Evolutionary conservation across 2,888 invertebrate genomes (phyloP).

Genomic region (Dolichomitus sp.): DNA sequence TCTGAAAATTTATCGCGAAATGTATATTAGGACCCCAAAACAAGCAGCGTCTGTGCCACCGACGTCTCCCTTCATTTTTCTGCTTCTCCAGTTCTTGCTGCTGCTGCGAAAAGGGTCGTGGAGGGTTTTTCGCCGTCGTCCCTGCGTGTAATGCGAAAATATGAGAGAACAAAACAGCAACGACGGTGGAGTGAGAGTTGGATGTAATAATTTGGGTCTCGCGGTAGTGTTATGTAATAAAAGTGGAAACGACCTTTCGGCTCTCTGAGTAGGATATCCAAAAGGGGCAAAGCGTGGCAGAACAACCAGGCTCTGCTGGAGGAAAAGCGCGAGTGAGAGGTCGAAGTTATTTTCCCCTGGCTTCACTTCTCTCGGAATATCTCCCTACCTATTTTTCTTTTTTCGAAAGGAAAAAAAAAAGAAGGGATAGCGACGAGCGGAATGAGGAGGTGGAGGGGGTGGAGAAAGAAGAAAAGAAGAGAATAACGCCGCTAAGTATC

Average conservation of each 20-base stretch:
- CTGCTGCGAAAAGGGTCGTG: conserved; percentile 10
- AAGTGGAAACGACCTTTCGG: conserved; percentile 45
- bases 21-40: not conserved
- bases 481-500: conserved; percentile 57
- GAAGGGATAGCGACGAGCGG: not conserved
- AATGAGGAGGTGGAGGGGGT: not conserved
- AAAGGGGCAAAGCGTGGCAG: not conserved
- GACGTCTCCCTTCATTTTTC: not conserved
- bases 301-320: not conserved
- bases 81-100: not conserved
- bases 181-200: not conserved
- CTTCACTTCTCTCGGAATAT: conserved; percentile 24
- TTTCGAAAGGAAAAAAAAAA: conserved; percentile 7
- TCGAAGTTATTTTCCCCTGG: conserved; percentile 32
- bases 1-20: conserved; percentile 26
- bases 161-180: conserved; percentile 35
- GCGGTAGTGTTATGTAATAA: conserved; percentile 43
- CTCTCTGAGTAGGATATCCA: conserved; percentile 10
- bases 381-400: conserved; percentile 18
- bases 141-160: conserved; percentile 23
- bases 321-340: conserved; percentile 17
- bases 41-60: not conserved
- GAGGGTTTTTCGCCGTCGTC: not conserved
- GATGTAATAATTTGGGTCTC: conserved; percentile 46
- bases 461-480: conserved; percentile 19